phyloP scores from a whole-genome alignment of 2,113 vertebrate genomes.

The Corythaeola cristata region DNA sequence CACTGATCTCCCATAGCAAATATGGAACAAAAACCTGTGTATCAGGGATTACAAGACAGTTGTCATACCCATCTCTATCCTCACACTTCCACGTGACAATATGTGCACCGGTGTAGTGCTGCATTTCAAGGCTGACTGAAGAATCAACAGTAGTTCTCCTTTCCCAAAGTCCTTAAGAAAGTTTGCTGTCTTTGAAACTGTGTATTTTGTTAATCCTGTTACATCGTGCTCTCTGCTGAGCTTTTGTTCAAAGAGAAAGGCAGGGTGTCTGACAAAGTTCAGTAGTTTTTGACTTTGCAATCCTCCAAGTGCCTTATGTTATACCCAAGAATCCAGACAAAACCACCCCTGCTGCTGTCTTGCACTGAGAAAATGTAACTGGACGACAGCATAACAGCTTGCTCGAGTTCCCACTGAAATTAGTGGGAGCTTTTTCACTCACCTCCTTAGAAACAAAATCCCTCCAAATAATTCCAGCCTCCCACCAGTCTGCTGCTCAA shows the following conservation, averaged over 20 bases:
- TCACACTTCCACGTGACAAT: accelerated
- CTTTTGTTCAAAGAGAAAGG: background rate
- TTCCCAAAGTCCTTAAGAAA: background rate
- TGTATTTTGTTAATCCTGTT: background rate
- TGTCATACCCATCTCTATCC: background rate
- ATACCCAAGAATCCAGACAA: background rate
- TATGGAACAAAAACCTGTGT: background rate
- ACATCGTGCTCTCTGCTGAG: background rate
- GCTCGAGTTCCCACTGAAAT: background rate
- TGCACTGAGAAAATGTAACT: background rate
- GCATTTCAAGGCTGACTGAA: background rate
- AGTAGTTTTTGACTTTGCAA: background rate
- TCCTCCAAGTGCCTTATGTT: background rate
- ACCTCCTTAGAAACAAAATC: background rate
- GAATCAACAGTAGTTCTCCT: background rate
- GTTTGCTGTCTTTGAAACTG: background rate
- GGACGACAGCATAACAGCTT: background rate
- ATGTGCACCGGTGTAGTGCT: accelerated
- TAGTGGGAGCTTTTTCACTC: background rate
- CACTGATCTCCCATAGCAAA: background rate
- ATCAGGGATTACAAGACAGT: accelerated
- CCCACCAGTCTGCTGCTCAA: constrained; percentile 22
- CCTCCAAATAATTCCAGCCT: constrained; percentile 24
- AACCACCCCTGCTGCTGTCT: constrained; percentile 10
- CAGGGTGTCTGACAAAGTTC: background rate